A percentile compares a stretch with the other conserved stretches of the same genome.
Conservation (phyloP, 2,797 vertebrate species). For the Harpagifer antarcticus region DNA sequence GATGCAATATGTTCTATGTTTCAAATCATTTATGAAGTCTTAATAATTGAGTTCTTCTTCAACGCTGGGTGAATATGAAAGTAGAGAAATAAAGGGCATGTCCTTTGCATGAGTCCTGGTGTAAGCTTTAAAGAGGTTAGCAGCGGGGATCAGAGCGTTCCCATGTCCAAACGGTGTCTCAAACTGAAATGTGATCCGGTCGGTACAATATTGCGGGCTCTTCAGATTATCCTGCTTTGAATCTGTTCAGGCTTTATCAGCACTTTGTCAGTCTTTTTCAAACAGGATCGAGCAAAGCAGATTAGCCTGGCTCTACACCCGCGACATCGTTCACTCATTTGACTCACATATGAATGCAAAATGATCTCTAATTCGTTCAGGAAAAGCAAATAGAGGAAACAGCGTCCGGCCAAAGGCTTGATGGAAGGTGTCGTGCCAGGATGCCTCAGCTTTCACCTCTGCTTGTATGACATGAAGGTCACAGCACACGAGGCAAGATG, state of each 20-base stretch:
- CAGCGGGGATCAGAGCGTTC: neutral
- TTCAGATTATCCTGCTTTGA: constrained; percentile 62
- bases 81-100: neutral
- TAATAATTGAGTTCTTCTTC: neutral
- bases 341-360: constrained; percentile 72
- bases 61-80: neutral
- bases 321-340: constrained; percentile 66
- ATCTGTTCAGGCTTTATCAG: constrained; percentile 70
- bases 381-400: constrained; percentile 59
- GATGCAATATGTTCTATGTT: too few species aligned
- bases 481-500: constrained; percentile 48
- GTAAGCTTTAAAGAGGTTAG: neutral
- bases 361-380: constrained; percentile 67
- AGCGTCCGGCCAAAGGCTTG: constrained; percentile 34
- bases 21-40: too few species aligned
- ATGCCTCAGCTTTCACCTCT: constrained; percentile 63
- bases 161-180: constrained; percentile 22
- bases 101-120: neutral
- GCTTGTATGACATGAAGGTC: constrained; percentile 80
- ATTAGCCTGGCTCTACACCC: constrained; percentile 70
- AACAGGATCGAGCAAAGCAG: constrained; percentile 71
- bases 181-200: constrained; percentile 34
- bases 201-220: constrained; percentile 60
- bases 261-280: constrained; percentile 72
- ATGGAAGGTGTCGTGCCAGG: constrained; percentile 54